These are phyloP conservation scores for Fistularia commersonii DNA, from an alignment of 2,797 vertebrate species.

Conservation along the genomic window DNA sequence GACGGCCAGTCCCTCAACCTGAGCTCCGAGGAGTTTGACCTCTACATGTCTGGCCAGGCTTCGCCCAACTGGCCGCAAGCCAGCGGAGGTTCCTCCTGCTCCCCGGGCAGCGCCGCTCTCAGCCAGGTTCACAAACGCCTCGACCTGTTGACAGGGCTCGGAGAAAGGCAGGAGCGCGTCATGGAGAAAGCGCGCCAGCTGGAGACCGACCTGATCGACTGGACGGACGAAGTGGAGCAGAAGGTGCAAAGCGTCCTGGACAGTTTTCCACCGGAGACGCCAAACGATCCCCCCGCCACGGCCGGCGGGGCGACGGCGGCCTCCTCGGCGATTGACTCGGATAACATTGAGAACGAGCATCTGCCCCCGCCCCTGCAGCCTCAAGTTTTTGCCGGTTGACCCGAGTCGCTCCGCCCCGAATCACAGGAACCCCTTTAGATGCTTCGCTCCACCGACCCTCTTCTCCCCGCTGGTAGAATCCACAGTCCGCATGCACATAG, in stretches of 20 bases:
- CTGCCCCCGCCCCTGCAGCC: conserved; percentile 92
- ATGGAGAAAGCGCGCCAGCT: conserved; percentile 82
- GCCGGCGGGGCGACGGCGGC: conserved; percentile 28
- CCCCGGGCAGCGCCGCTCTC: conserved; percentile 62
- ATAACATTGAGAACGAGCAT: conserved; percentile 86
- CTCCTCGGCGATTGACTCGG: conserved; percentile 68
- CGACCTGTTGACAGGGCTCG: conserved; percentile 84
- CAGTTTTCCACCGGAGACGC: conserved; percentile 79
- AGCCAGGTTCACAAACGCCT: conserved; percentile 83
- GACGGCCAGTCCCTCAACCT: conserved; percentile 93
- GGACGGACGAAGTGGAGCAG: conserved; percentile 88
- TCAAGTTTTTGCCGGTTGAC: conserved; percentile 89
- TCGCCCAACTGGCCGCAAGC: conserved; percentile 78
- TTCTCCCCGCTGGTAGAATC: conserved; percentile 9
- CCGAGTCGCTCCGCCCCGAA: neutral
- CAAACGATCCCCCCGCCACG: conserved; percentile 57
- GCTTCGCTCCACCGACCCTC: conserved; percentile 15
- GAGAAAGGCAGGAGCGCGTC: conserved; percentile 84
- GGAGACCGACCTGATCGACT: conserved; percentile 94
- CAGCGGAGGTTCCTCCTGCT: conserved; percentile 58
- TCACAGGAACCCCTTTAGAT: conserved; percentile 7
- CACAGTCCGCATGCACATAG: conserved; percentile 26
- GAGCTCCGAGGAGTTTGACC: conserved; percentile 90
- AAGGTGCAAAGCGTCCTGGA: conserved; percentile 87
- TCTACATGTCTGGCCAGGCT: conserved; percentile 90